Evolutionary conservation across 2,797 vertebrate species (phyloP).

Genomic region (Steatocranus sp.): DNA sequence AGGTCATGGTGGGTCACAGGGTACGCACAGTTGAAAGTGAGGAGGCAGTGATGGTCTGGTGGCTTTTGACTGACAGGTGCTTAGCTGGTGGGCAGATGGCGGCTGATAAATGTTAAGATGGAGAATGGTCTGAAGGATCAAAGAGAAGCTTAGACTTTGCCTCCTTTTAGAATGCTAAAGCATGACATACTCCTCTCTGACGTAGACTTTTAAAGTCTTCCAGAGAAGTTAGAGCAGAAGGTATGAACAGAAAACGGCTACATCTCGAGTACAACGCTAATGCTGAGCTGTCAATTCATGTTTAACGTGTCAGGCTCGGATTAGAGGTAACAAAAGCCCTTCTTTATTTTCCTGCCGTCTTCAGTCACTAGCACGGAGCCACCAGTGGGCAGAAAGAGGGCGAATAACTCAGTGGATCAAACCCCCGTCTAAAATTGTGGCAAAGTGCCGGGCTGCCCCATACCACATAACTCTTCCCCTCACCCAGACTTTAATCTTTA

Average conservation of each 20-base stretch:
- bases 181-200: conserved; percentile 48
- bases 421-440: conserved; percentile 63
- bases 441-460: conserved; percentile 40
- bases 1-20: conserved; percentile 29
- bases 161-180: conserved; percentile 26
- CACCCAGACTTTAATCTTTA: conserved; percentile 72
- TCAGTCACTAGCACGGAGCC: conserved; percentile 14
- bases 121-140: conserved; percentile 10
- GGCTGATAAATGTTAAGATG: neutral
- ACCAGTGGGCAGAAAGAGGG: conserved; percentile 40
- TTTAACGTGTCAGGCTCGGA: neutral
- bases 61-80: conserved; percentile 40
- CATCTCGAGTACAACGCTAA: neutral
- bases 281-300: neutral
- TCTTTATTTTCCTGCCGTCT: conserved; percentile 24
- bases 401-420: conserved; percentile 80
- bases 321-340: conserved; percentile 29
- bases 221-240: conserved; percentile 17
- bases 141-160: conserved; percentile 15
- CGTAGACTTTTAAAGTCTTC: conserved; percentile 42
- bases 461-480: conserved; percentile 52
- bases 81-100: conserved; percentile 23
- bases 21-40: neutral
- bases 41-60: conserved; percentile 27
- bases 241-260: conserved; percentile 28